Percentiles rank a stretch among this genome's conserved stretches.
These are phyloP conservation scores for Rhinogobius similis DNA, from an alignment of 2,113 vertebrate species.

Conservation along the genomic window DNA sequence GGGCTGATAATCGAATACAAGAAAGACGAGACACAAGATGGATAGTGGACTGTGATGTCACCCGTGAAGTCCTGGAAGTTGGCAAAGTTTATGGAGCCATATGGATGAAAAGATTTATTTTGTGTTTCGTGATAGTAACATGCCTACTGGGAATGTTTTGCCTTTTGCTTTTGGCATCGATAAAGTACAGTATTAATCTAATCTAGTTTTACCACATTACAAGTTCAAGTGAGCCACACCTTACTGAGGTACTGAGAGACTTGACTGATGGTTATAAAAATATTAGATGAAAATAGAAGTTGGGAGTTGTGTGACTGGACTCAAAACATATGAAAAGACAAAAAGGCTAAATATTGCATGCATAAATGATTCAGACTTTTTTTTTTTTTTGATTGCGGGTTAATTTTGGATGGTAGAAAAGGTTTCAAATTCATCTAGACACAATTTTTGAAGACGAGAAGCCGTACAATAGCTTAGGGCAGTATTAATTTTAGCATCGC, in stretches of 20 bases:
- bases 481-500: too few species aligned
- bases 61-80: slow-evolving; percentile 1
- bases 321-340: too few species aligned
- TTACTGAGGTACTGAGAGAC: background rate
- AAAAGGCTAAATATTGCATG: too few species aligned
- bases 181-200: background rate
- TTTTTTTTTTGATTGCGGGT: too few species aligned
- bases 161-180: background rate
- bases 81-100: background rate
- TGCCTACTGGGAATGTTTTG: background rate
- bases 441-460: too few species aligned
- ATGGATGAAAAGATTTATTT: background rate
- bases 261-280: background rate
- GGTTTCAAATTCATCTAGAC: background rate
- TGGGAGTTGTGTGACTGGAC: too few species aligned
- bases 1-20: slow-evolving; percentile 44
- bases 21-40: slow-evolving; percentile 6
- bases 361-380: too few species aligned
- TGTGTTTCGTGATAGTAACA: background rate
- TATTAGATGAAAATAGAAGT: background rate
- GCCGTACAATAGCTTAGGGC: too few species aligned
- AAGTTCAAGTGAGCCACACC: background rate
- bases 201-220: background rate
- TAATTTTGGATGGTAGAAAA: too few species aligned
- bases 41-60: slow-evolving; percentile 8